Evolutionary conservation across 2,888 invertebrate genomes (phyloP), one percentile per base, ranked within the genome.

Genomic region (Catonia carolina): DNA sequence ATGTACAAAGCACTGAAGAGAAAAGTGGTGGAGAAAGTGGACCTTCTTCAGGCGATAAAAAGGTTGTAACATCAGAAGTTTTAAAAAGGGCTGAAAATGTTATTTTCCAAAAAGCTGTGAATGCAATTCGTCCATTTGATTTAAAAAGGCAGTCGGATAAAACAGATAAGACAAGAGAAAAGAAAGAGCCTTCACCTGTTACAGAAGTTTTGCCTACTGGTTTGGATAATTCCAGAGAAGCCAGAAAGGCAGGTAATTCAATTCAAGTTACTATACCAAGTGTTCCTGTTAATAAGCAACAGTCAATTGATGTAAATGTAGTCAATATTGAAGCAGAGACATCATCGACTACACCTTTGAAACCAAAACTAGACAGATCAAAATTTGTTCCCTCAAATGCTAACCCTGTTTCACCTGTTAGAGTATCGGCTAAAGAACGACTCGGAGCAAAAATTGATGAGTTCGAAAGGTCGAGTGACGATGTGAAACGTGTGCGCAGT

Each of bases 1-100:
- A 83, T 37, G 75, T 73, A 59, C 62, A 62, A 39, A 56, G 56
- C 39, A 49, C 47, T 14, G 54, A 54, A 31, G 58, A 58, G 14
- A 54, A 36, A 27, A 50, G 49, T 15, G 54, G 50, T 35, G 54
- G 58, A 2, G 58, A 58, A 7, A 48, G 53, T 27, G 50, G 50
- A 17, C 54, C 54, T 7, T 41, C 37, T 10, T 31, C 50, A 5
- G 27, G 31, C 8, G 58, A 58, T 18, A 54, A 58, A 23, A 88
- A 88, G 74, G 83, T 85, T 37, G 76, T 84, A 1, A 91, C 92
- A 1, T 87, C 86, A 17, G 92, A 92, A 72, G 90, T 94, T 3
- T 75, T 94, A 50, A 92, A 93, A 69, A 79, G 91, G 63, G 93
- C 94, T 1, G 93, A 94, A 74, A 92, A 93, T 70, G 92, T 89